These are phyloP conservation scores for Poicephalus gulielmi DNA, from an alignment of 2,113 vertebrate species.

Conservation along the genomic window DNA sequence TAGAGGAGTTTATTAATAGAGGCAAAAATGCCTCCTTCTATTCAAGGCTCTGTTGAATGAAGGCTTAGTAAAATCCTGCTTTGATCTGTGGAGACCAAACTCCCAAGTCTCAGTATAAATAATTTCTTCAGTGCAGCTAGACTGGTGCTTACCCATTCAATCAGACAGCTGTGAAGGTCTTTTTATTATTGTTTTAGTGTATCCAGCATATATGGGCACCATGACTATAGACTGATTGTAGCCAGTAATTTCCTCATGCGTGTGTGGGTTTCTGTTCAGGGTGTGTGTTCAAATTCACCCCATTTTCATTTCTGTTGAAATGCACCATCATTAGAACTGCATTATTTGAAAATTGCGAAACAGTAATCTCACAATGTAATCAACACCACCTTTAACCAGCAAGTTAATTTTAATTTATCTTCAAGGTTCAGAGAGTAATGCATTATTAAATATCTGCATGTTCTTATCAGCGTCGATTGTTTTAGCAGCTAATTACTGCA, in stretches of 20 bases:
- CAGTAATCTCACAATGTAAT: neutral
- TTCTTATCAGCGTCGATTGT: neutral
- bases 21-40: neutral
- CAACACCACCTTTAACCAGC: neutral
- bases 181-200: neutral
- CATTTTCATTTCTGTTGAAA: neutral
- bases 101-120: neutral
- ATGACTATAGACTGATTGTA: neutral
- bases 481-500: constrained; percentile 17
- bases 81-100: neutral
- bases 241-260: neutral
- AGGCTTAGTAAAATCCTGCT: neutral
- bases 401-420: neutral
- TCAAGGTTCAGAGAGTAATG: neutral
- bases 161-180: neutral
- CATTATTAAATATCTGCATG: neutral
- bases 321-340: neutral
- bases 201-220: no score
- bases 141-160: neutral
- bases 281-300: neutral
- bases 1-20: neutral
- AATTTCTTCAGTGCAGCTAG: neutral
- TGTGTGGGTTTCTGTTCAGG: neutral
- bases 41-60: neutral
- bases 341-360: neutral